These are phyloP conservation scores for Anastrepha obliqua DNA, from an alignment of 1,140 invertebrate species.

Conservation along the genomic window DNA sequence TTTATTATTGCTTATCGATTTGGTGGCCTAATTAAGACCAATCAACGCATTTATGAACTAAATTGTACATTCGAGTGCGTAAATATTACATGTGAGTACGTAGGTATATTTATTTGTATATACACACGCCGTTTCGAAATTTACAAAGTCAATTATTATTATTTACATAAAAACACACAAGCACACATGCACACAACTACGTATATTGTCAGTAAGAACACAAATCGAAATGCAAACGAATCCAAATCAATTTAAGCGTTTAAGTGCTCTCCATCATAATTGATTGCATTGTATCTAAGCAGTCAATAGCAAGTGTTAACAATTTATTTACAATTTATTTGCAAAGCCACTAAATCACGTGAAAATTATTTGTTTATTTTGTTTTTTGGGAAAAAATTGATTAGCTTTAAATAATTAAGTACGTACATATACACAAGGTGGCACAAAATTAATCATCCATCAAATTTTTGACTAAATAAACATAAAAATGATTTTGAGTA, in stretches of 20 bases:
- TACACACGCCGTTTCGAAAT: background rate
- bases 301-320: too few species aligned
- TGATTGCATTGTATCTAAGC: background rate
- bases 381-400: too few species aligned
- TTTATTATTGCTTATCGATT: background rate
- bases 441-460: too few species aligned
- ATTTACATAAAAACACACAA: too few species aligned
- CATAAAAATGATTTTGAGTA: too few species aligned
- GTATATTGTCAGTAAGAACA: background rate
- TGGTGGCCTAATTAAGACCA: background rate
- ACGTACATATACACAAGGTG: too few species aligned
- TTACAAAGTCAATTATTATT: background rate
- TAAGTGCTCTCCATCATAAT: background rate
- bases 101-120: background rate
- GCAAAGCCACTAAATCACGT: too few species aligned
- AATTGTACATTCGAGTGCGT: background rate
- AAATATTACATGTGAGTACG: background rate
- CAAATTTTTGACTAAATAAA: too few species aligned
- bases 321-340: too few species aligned
- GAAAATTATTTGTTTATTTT: too few species aligned
- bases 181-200: background rate
- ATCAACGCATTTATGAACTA: background rate
- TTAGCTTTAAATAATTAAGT: too few species aligned
- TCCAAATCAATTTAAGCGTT: background rate
- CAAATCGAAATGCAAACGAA: background rate